phyloP scores from a whole-genome alignment of 1,140 invertebrate species.

The Lamellibrachia luymesi region DNA sequence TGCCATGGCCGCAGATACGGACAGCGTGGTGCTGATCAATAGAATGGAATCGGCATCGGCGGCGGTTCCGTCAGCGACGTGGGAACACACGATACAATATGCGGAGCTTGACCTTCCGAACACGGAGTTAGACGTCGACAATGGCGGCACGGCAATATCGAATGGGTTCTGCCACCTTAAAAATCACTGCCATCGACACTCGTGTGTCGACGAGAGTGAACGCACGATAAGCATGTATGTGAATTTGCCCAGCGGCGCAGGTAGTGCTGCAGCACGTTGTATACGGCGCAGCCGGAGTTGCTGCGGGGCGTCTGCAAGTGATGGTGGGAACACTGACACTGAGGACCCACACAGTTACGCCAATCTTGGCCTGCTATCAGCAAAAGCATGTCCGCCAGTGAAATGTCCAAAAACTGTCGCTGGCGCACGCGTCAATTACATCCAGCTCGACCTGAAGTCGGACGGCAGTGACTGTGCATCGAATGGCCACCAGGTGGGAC shows the following conservation, averaged over 20 bases:
- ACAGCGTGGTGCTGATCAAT: neutral
- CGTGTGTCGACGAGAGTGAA: neutral
- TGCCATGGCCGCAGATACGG: neutral
- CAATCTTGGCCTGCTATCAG: conserved; percentile 10
- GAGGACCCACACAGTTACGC: conserved; percentile 13
- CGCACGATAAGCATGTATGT: neutral
- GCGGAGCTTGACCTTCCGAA: conserved; percentile 13
- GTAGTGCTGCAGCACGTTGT: neutral
- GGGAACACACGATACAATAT: conserved; percentile 16
- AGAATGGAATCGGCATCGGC: conserved; percentile 6
- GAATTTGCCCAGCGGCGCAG: neutral
- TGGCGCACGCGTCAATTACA: conserved; percentile 21
- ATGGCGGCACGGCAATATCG: conserved; percentile 1
- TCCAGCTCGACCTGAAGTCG: conserved; percentile 22
- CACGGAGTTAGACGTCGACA: neutral
- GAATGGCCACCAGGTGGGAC: neutral
- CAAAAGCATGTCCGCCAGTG: neutral
- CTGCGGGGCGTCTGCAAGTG: neutral
- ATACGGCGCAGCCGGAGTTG: conserved; percentile 5
- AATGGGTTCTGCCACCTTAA: conserved; percentile 7
- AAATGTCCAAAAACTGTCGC: neutral
- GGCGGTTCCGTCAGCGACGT: neutral
- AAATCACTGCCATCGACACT: conserved; percentile 4
- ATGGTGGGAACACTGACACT: neutral
- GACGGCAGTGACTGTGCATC: neutral